These are phyloP conservation scores for Collichthys lucidus DNA, from an alignment of 2,113 vertebrate species.

Conservation along the genomic window DNA sequence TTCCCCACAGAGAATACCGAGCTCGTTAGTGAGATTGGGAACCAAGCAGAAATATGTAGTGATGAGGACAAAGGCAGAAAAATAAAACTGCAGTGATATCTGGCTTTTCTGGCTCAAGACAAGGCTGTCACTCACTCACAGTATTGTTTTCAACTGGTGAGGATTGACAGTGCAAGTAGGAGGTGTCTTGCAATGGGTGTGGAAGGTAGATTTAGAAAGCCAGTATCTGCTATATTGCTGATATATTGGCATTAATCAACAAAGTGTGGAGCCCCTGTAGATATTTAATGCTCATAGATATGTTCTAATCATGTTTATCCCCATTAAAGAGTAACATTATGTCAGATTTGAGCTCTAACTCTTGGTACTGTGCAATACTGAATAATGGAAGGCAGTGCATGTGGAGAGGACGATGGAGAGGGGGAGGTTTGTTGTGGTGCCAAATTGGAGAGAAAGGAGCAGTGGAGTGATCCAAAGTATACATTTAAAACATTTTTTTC, in stretches of 20 bases:
- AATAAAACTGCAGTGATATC: background rate
- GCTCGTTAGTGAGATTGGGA: constrained; percentile 8
- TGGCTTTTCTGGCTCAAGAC: constrained; percentile 5
- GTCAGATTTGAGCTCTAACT: constrained; percentile 23
- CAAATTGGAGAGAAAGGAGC: constrained; percentile 29
- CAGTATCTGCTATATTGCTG: constrained; percentile 17
- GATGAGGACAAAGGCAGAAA: background rate
- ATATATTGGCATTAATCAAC: constrained; percentile 52
- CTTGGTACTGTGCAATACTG: constrained; percentile 14
- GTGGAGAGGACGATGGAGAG: background rate
- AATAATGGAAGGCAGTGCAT: constrained; percentile 35
- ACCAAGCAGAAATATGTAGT: background rate
- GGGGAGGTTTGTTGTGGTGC: constrained; percentile 23
- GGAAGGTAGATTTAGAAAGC: constrained; percentile 20
- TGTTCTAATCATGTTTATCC: constrained; percentile 47
- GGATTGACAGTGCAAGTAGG: background rate
- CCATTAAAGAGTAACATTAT: constrained; percentile 24
- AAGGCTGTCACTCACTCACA: background rate
- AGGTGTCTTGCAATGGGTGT: constrained; percentile 1
- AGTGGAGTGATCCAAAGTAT: constrained; percentile 2
- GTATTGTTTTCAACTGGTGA: background rate
- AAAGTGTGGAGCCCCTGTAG: constrained; percentile 16
- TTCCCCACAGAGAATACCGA: background rate
- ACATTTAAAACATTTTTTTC: background rate
- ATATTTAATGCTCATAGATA: constrained; percentile 35